Base-by-base conservation (phyloP, 2,113 vertebrate species). In the Phrynocephalus versicolor region DNA sequence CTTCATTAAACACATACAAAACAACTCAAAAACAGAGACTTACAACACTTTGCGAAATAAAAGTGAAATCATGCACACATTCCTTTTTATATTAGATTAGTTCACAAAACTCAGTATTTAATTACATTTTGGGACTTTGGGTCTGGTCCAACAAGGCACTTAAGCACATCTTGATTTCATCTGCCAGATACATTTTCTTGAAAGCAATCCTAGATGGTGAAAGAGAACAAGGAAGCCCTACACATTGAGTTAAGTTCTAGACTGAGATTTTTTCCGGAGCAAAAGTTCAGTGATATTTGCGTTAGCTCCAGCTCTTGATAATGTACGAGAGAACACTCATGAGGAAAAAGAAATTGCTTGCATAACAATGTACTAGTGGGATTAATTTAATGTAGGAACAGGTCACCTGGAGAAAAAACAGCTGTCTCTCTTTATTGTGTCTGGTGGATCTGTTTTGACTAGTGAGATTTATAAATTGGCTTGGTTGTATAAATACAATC, bases 81-180 rank as follows among this genome's bases (percentile, higher is more conserved):
- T 72, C 21, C 9, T 57, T 88, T 88, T 72, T 0, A 0, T 55
- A 55, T 73, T 80, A 73, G 1, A 7, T 67, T 83, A 83, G 82
- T 87, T 77, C 71, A 62, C 21, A 89, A 87, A 86, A 81, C 30
- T 64, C 45, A 19, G 71, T 83, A 88, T 75, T 88, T 12, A 80
- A 67, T 74, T 78, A 89, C 91, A 88, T 82, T 70, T 62, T 90
- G 19, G 35, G 35, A 65, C 27, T 85, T 77, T 62, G 84, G 79
- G 0, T 88, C 41, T 76, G 87, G 30, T 72, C 73, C 33, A 88
- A 62, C 60, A 79, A 85, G 80, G 57, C 62, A 89, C 62, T 88
- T 73, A 86, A 33, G 33, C 27, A 82, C 8, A 3, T 18, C 69
- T 89, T 87, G 77, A 39, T 76, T 89, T 86, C 78, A 86, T 14